Percentiles rank a stretch among this genome's conserved stretches.
Evolutionary conservation across 2,113 vertebrate genomes (phyloP).

Genomic region (Agelaius phoeniceus): DNA sequence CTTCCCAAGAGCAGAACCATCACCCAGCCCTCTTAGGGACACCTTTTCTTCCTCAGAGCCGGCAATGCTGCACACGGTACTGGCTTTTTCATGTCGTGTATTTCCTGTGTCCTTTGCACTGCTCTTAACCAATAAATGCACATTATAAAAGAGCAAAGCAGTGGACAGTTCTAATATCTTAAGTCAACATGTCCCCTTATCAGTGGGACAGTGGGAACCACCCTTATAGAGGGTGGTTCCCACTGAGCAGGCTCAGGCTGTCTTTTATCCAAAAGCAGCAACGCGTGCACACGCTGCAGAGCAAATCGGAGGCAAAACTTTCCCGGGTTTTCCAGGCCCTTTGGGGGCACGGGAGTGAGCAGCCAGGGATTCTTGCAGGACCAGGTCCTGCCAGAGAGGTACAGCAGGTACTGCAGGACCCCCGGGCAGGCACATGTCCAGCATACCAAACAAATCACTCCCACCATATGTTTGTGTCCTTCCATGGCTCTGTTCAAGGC

Average conservation of each 20-base stretch:
- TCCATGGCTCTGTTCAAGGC: neutral
- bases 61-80: neutral
- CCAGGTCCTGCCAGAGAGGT: neutral
- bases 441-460: neutral
- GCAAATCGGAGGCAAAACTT: slow-evolving; percentile 9
- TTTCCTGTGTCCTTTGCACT: neutral
- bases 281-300: fast-evolving
- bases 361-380: neutral
- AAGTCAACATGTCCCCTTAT: neutral
- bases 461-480: neutral
- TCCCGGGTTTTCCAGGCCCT: neutral
- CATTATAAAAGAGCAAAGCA: neutral
- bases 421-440: fast-evolving
- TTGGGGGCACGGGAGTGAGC: neutral
- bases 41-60: neutral
- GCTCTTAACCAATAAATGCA: neutral
- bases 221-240: neutral
- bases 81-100: neutral
- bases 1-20: neutral
- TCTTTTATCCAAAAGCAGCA: neutral
- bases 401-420: neutral
- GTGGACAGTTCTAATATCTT: neutral
- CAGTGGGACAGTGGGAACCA: neutral
- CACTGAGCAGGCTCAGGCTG: neutral
- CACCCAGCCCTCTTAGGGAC: neutral